Evolutionary conservation across 2,797 vertebrate genomes (phyloP), one percentile per base, ranked within the genome.

Genomic region (Pristis pectinata): DNA sequence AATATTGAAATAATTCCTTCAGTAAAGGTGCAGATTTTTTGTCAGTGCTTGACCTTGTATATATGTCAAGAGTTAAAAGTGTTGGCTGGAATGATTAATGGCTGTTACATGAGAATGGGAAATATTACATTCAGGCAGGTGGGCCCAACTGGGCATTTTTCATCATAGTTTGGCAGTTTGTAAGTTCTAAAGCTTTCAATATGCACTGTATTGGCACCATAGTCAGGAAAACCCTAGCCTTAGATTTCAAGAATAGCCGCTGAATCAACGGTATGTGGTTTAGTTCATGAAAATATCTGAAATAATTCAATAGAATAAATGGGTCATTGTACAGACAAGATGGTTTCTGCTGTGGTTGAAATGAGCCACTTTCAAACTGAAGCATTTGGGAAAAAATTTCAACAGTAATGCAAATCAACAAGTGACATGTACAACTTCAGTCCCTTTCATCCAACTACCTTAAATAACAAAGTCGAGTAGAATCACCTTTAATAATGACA

Each of bases 241-340:
- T 85, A 56, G 82, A 85, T 74, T 74, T 70, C 92, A 93, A 74
- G 92, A 93, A 74, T 92, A 93, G 92, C 92, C 93, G 92, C 22
- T 74, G 44, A 44, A 74, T 93, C 27, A 93, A 74, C 44, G 49
- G 92, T 34, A 74, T 93, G 11, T 34, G 30, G 27, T 19, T 93
- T 53, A 93, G 41, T 11, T 93, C 70, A 93, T 53, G 41, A 72
- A 74, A 93, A 53, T 74, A 74, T 93, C 70, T 64, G n/a, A 64
- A 91, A 64, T 64, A 37, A 64, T 91, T 34, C 6, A 41, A 64
- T 49, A 34, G 67, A 74, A 74, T 49, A 74, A 53, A 53, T 93
- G 37, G 89, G 15, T 53, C 41, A 72, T 74, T 93, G 44, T 13
- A 70, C 44, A 49, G 70, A 49, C 24, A 53, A n/a, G 27, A 49